These are phyloP conservation scores for Aleadryas rufinucha DNA, from an alignment of 2,113 vertebrate genomes.

Conservation along the genomic window DNA sequence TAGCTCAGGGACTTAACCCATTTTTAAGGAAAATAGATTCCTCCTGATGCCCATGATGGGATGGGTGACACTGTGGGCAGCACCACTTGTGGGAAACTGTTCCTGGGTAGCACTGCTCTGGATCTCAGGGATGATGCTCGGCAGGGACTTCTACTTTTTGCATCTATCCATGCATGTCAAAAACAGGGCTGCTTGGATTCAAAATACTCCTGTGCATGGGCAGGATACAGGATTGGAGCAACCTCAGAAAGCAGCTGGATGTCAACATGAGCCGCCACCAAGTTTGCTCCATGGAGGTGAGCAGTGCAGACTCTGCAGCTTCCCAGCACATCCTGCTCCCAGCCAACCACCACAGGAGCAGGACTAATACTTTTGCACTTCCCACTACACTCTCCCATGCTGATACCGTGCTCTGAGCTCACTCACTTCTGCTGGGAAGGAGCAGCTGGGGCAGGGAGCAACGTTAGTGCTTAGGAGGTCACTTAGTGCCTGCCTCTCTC, in stretches of 20 bases:
- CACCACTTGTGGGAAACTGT: accelerated
- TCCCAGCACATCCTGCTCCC: accelerated
- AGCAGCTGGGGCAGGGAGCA: neutral
- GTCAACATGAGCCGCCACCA: neutral
- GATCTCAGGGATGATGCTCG: neutral
- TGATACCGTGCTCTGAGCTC: neutral
- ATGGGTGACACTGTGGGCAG: accelerated
- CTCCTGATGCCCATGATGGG: neutral
- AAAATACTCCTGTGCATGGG: neutral
- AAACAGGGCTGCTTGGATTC: neutral
- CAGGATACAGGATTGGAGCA: accelerated
- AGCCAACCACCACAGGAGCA: neutral
- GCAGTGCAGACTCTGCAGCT: neutral
- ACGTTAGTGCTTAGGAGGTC: neutral
- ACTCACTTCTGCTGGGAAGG: neutral
- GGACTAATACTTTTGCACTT: neutral
- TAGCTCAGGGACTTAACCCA: neutral
- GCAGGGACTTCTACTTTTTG: neutral
- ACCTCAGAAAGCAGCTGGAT: neutral
- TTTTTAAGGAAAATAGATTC: neutral
- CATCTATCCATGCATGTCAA: neutral
- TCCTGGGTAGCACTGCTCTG: accelerated
- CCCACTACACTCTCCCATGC: neutral
- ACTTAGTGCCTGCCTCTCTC: neutral
- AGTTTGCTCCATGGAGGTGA: neutral